Base-by-base conservation (phyloP, 2,113 vertebrate species). In the Pimephales promelas region DNA sequence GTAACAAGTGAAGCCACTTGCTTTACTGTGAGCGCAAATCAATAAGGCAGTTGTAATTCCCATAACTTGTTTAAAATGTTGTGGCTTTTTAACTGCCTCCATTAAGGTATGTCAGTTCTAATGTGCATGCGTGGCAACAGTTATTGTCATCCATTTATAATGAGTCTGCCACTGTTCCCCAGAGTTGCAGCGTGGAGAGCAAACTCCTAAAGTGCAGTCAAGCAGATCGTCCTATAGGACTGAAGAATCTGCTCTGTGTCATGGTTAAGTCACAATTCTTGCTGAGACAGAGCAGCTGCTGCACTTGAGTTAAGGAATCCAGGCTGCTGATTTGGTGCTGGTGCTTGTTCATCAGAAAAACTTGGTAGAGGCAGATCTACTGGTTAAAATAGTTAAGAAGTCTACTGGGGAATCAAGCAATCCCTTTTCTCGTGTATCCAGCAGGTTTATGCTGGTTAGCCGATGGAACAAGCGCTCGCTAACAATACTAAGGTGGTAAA, bases 121-220 rank as follows among this genome's bases (percentile, higher is more conserved):
- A 87, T 90, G 84, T 79, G 84, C 83, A 88, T 88, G 81, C 3
- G 66, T 91, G 86, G 87, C 88, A 81, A 83, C 68, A 47, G 87
- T 78, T 81, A 62, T 10, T 70, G 81, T 92, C 88, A 87, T 92
- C 92, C 87, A 92, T 91, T 92, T 91, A 81, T 92, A 91, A 93
- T 90, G 87, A 90, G 87, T 84, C 40, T 59, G 89, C 87, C 87
- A 89, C 87, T 87, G 87, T 83, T 93, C 89, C 91, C 88, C 57
- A 78, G 90, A 91, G 89, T 83, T 86, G 4, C 43, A 31, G 20
- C 0, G 26, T n/a, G 20, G 56, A 74, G 70, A 62, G 59, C 40
- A 40, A 74, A 74, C 13, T 40, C 22, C 10, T 72, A 57, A 66
- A 75, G n/a, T 40, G 82, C 28, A 66, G 20, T 31, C 77, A 66